These are phyloP conservation scores for Macaria notata DNA, from an alignment of 2,888 invertebrate species.

Conservation along the genomic window DNA sequence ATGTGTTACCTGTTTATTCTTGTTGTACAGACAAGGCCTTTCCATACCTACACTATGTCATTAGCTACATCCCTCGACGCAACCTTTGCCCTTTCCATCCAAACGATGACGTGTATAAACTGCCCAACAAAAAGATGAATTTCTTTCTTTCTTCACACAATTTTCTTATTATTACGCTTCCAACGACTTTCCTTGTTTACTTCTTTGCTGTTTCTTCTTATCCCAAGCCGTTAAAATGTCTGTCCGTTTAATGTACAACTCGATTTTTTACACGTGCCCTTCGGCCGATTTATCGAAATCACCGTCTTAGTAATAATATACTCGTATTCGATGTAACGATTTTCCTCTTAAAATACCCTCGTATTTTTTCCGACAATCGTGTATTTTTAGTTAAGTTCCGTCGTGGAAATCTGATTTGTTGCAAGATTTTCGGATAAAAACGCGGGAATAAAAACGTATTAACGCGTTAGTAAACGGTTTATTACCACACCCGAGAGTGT, in stretches of 20 bases:
- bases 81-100: slow-evolving; percentile 47
- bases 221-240: slow-evolving; percentile 19
- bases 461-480: slow-evolving; percentile 15
- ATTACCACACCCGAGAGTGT: slow-evolving; percentile 11
- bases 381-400: slow-evolving; percentile 18
- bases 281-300: slow-evolving; percentile 14
- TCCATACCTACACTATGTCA: no score
- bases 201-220: slow-evolving; percentile 19
- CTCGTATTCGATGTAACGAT: slow-evolving; percentile 1
- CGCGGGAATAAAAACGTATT: slow-evolving; percentile 10
- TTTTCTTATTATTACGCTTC: slow-evolving; percentile 14
- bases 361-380: slow-evolving; percentile 5
- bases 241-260: slow-evolving; percentile 19
- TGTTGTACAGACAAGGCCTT: no score
- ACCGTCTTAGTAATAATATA: slow-evolving; percentile 2
- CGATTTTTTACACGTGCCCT: slow-evolving; percentile 7
- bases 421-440: slow-evolving; percentile 10
- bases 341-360: slow-evolving; percentile 2
- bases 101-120: slow-evolving; percentile 33
- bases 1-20: no score
- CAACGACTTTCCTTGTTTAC: slow-evolving; percentile 14
- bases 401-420: slow-evolving; percentile 8
- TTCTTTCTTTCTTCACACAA: slow-evolving; percentile 27
- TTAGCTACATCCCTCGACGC: slow-evolving; percentile 8
- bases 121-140: slow-evolving; percentile 32